Evolutionary conservation across 2,797 vertebrate species (phyloP), one percentile per base, ranked within the genome.

Genomic region (Nannoperca obscura): DNA sequence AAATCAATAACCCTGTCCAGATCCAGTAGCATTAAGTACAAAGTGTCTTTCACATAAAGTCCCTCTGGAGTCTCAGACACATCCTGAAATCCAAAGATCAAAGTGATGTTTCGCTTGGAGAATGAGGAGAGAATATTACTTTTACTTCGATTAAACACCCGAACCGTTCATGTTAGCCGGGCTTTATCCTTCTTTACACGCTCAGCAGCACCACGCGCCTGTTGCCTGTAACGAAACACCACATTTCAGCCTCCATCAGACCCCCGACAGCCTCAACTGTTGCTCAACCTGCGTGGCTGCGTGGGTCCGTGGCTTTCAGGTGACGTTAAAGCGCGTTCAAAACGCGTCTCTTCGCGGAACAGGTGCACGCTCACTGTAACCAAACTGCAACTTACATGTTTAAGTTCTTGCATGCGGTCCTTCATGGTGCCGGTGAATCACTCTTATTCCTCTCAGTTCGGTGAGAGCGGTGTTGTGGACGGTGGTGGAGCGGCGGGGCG

Each of bases 331-430:
- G 4, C 66, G 19, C 12, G 15, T 36, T 7, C 7, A 12, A 5
- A 36, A 32, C 8, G 13, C 65, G 9, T 14, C 20, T 2, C 1
- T 22, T 19, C 36, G 3, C n/a, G 22, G 8, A 80, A 14, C 52
- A 81, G 61, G 60, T 58, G 58, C 7, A 8, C 4, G 34, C 4
- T 15, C 1, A 1, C 40, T 38, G 42, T 3, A 69, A 67, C 7
- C 34, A 71, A 32, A 70, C 34, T 50, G 38, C 34, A 78, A 93
- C 95, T 95, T 82, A 95, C 95, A 70, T 94, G 94, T 89, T 71
- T 83, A 85, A 96, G 93, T 94, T 96, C 95, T 55, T 92, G 94
- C 83, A 94, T 95, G 54, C 95, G 95, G 90, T 96, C 95, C 89
- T 95, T 96, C 95, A 95, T 95, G 90, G 71, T 77, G 78, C 46